These are phyloP conservation scores for Littorina saxatilis DNA, from an alignment of 1,140 invertebrate species.

Conservation along the genomic window DNA sequence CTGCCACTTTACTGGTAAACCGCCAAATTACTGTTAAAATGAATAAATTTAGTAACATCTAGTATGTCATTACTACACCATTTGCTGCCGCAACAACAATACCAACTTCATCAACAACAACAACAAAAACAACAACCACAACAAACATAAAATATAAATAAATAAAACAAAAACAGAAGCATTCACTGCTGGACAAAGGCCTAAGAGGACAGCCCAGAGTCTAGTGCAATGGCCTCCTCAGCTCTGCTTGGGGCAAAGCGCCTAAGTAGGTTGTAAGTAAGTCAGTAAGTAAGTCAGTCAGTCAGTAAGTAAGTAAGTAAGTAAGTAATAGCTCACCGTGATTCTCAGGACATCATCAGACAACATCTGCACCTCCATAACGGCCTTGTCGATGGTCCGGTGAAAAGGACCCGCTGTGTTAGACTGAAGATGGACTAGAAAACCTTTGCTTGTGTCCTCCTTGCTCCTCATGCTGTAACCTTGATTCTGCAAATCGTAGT, in stretches of 20 bases:
- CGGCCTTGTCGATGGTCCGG: not conserved
- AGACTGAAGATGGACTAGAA: not conserved
- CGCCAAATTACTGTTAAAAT: no score
- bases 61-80: no score
- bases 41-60: no score
- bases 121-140: no score
- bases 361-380: constrained; percentile 17
- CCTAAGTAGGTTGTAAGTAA: not conserved
- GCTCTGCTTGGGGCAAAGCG: not conserved
- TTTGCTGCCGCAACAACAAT: no score
- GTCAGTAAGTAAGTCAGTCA: not conserved
- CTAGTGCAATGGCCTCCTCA: not conserved
- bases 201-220: not conserved
- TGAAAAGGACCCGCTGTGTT: not conserved
- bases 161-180: no score
- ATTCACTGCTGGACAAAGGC: not conserved
- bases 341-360: not conserved
- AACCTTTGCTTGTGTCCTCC: not conserved
- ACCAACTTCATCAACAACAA: no score
- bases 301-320: no score
- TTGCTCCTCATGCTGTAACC: not conserved
- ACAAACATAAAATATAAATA: no score
- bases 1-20: no score
- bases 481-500: not conserved
- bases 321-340: no score